A percentile compares a stretch with the other conserved stretches of the same genome.
Evolutionary conservation across 1,140 invertebrate genomes (phyloP).

Genomic region (Apis cerana): DNA sequence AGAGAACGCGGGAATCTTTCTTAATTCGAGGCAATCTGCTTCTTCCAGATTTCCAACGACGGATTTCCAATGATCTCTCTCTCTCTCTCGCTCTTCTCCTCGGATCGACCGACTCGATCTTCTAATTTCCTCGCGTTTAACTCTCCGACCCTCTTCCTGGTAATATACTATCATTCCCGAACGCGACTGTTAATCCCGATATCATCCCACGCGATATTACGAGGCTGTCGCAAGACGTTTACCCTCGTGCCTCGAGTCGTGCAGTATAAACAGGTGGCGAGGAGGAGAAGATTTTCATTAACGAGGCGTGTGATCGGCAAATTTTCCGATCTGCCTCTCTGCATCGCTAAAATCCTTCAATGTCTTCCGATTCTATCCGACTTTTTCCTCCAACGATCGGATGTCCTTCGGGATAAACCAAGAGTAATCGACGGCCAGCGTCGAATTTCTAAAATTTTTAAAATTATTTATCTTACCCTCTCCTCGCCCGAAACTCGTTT

Average conservation of each 20-base stretch:
- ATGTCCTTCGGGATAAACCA: no score
- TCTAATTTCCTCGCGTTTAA: constrained; percentile 44
- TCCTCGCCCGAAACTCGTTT: no score
- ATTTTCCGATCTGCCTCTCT: constrained; percentile 20
- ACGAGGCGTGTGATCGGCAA: constrained; percentile 45
- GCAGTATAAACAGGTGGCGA: constrained; percentile 18
- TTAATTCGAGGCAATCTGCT: constrained; percentile 21
- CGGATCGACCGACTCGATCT: neutral
- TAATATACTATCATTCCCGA: constrained; percentile 10
- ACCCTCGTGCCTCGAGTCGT: constrained; percentile 19
- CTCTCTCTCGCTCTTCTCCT: neutral
- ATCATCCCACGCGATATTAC: constrained; percentile 44
- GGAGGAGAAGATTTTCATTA: constrained; percentile 25
- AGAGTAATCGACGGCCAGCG: no score
- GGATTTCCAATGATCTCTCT: constrained; percentile 24
- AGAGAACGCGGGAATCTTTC: neutral
- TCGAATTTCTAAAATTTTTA: neutral
- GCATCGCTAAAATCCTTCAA: constrained; percentile 1
- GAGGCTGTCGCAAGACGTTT: constrained; percentile 34
- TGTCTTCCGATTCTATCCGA: neutral
- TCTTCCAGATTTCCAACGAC: constrained; percentile 10
- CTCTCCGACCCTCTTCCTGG: constrained; percentile 3
- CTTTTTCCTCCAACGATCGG: constrained; percentile 3
- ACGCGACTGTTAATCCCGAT: constrained; percentile 30
- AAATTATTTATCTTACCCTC: no score